Conservation (phyloP, 2,888 invertebrate species). For the Meiosimyza decipiens region DNA sequence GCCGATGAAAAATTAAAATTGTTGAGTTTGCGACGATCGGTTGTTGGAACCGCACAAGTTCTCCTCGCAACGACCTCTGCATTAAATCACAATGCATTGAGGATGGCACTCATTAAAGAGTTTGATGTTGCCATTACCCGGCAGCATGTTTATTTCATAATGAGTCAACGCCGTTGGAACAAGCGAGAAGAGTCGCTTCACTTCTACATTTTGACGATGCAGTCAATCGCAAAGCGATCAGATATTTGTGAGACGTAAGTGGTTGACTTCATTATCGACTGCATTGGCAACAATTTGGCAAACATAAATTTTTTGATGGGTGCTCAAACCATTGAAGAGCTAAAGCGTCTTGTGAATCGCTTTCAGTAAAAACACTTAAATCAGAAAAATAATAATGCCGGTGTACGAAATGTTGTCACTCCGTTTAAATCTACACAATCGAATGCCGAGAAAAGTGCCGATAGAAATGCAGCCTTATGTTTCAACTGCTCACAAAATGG, state of each 20-base stretch:
- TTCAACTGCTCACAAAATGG: no score
- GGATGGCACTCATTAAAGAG: not conserved
- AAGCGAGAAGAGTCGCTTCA: not conserved
- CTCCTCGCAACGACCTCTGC: not conserved
- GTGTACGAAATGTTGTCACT: no score
- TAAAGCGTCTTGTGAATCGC: no score
- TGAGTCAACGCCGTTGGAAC: conserved; percentile 20
- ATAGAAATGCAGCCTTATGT: no score
- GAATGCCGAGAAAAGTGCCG: no score
- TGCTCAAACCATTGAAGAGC: no score
- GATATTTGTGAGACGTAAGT: not conserved
- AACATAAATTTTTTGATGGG: no score
- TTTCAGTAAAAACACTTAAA: no score
- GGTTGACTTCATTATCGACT: not conserved
- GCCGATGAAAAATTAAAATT: conserved; percentile 5
- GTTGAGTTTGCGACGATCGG: not conserved
- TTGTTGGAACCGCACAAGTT: not conserved
- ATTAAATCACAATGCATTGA: not conserved
- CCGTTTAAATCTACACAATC: no score
- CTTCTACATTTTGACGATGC: conserved; percentile 6
- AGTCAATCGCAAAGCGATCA: not conserved
- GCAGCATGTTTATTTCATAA: not conserved
- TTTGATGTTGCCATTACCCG: not conserved
- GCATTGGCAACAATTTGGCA: not conserved
- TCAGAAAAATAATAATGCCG: no score